A percentile compares a stretch with the other conserved stretches of the same genome.
These are phyloP conservation scores for Corydoras sp. DNA, from an alignment of 2,113 vertebrate genomes.

Conservation along the genomic window DNA sequence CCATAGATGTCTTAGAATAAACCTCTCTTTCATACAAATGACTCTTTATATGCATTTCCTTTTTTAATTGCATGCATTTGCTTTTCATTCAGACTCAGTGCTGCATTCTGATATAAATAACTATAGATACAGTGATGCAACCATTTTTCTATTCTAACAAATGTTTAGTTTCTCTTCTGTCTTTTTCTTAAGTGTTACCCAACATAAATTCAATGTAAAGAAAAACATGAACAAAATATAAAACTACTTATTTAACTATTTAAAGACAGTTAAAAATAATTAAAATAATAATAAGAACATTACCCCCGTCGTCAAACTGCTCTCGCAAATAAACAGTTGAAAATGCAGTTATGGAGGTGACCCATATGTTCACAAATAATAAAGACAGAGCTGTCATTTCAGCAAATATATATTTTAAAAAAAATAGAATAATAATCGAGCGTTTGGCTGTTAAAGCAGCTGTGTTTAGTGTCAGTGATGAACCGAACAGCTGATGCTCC, in stretches of 20 bases:
- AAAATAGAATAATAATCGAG: not conserved
- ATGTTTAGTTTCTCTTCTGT: too few relatives aligned
- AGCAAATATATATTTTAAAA: not conserved
- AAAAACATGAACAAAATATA: not conserved
- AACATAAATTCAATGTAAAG: not conserved
- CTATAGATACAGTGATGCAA: too few relatives aligned
- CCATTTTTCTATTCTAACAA: too few relatives aligned
- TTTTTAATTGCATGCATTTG: too few relatives aligned
- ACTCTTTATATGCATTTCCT: too few relatives aligned
- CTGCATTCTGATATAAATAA: too few relatives aligned
- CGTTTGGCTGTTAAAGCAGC: not conserved
- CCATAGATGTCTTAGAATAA: too few relatives aligned
- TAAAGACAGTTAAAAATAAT: not conserved
- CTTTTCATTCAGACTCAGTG: too few relatives aligned
- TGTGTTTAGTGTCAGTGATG: not conserved
- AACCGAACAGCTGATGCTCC: not conserved
- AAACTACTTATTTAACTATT: too few relatives aligned
- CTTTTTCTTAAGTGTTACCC: too few relatives aligned
- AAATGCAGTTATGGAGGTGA: constrained; percentile 56
- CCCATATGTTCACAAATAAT: constrained; percentile 56
- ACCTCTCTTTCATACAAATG: too few relatives aligned
- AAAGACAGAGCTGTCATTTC: constrained; percentile 58
- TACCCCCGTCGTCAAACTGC: constrained; percentile 77
- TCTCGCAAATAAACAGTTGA: constrained; percentile 70
- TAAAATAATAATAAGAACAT: constrained; percentile 1